These are phyloP conservation scores for Poliocrania exsul DNA, from an alignment of 2,797 vertebrate genomes.

Conservation along the genomic window DNA sequence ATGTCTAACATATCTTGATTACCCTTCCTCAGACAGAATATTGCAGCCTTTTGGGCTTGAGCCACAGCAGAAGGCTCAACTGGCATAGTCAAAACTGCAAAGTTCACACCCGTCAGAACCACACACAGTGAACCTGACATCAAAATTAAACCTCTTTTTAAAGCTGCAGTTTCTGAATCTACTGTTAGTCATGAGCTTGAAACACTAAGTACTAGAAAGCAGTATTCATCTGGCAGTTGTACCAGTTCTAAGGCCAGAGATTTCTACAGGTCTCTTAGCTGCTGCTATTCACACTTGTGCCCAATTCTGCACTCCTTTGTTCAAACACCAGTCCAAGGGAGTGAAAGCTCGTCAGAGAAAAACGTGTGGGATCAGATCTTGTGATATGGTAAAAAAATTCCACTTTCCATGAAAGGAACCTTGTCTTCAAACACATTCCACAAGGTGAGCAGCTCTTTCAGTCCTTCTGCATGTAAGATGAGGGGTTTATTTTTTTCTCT, in stretches of 20 bases:
- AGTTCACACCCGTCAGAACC: neutral
- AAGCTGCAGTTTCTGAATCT: neutral
- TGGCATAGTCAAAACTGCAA: neutral
- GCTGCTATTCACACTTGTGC: neutral
- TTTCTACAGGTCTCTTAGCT: neutral
- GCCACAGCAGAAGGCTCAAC: neutral
- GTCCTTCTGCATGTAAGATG: neutral
- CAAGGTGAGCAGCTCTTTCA: conserved; percentile 25
- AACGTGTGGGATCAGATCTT: neutral
- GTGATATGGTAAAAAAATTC: conserved; percentile 3
- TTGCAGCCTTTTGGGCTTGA: neutral
- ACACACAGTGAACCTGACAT: neutral
- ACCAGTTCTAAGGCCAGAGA: neutral
- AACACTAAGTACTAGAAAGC: neutral
- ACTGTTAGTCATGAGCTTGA: neutral
- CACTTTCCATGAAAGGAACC: conserved; percentile 44
- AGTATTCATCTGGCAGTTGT: neutral
- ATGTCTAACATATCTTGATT: fast-evolving
- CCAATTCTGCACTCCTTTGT: conserved; percentile 28
- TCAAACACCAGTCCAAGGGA: neutral
- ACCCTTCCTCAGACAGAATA: neutral
- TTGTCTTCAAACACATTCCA: conserved; percentile 56
- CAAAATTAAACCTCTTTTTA: neutral
- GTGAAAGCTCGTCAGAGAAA: conserved; percentile 10
- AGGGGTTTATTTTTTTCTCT: neutral